Evolutionary conservation across 2,888 invertebrate species (phyloP), one percentile per base, ranked within the genome.

Genomic region (Mimas tiliae): DNA sequence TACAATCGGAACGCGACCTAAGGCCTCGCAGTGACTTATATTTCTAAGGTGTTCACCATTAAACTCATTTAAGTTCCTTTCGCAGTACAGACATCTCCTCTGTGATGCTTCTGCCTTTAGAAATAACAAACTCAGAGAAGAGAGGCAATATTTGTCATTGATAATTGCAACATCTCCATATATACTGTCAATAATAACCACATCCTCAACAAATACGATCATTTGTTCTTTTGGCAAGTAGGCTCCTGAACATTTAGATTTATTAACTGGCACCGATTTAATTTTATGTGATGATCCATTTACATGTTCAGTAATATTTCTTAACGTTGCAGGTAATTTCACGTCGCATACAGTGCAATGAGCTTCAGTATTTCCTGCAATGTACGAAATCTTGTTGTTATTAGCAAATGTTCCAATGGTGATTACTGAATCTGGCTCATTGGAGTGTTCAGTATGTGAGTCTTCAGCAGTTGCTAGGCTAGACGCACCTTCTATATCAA

Each of bases 341-440:
- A 69, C 69, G 9, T 67, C 1, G 63, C 77, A 77, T 45, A 73
- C 45, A 6, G 69, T 67, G 47, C 77, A 77, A 48, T 66, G 75
- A 1, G 71, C 70, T 7, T 68, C 63, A 19, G 52, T 67, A 16
- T 66, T 65, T 0, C 50, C 55, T 4, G 0, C 16, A 1, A 69
- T 70, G 19, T 65, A 73, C 34, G 67, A 72, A 33, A 78, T 63
- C 11, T 58, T 42, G 38, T 58, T 58, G 19, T 58, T 42, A 42
- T 19, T 19, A 21, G 58, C 58, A 42, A 12, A 58, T 0, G 19
- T 58, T 58, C 67, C 21, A 48, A 75, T 70, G 19, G 14, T 19
- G 47, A 33, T 38, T 12, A 38, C 19, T 19, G 38, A 38, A 6
- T 58, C 58, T 11, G 16, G 1, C 4, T 58, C 42, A 9, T 12